Conservation (phyloP, 37 sponge, comb jelly and placozoan species). For the Mnemiopsis leidyi region DNA sequence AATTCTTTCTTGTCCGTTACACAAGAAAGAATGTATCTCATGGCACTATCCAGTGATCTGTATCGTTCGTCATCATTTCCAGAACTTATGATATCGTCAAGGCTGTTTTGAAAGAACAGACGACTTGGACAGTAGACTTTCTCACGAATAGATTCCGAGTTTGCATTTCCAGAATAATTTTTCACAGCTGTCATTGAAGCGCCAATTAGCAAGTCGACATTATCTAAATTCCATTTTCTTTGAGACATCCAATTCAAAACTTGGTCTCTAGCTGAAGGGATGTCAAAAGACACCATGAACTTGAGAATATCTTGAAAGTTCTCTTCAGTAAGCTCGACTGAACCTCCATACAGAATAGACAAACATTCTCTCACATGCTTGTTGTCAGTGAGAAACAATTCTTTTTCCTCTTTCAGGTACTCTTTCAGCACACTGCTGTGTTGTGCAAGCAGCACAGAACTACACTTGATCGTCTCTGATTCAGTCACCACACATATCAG, state of each 20-base stretch:
- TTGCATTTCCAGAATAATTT: neutral
- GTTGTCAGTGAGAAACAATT: neutral
- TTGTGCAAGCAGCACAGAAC: constrained; percentile 9
- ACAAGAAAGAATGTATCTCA: neutral
- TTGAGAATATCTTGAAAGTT: constrained; percentile 29
- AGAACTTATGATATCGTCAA: neutral
- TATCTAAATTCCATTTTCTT: neutral
- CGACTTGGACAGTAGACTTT: neutral
- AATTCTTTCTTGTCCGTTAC: neutral
- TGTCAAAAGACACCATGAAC: constrained; percentile 11
- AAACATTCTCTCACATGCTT: constrained; percentile 18
- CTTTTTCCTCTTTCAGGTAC: neutral
- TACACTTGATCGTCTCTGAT: neutral
- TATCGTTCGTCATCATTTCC: neutral
- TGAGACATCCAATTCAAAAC: neutral
- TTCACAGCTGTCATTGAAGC: neutral
- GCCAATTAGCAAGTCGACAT: neutral
- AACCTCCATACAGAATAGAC: neutral
- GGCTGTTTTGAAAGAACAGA: neutral
- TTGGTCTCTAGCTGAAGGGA: neutral
- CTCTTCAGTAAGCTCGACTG: constrained; percentile 10
- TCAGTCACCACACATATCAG: neutral
- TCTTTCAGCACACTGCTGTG: neutral
- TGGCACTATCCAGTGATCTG: neutral
- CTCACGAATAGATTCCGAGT: neutral